A percentile compares a stretch with the other conserved stretches of the same genome.
Evolutionary conservation across 2,113 vertebrate species (phyloP).

Genomic region (Rousettus leschenaultii): DNA sequence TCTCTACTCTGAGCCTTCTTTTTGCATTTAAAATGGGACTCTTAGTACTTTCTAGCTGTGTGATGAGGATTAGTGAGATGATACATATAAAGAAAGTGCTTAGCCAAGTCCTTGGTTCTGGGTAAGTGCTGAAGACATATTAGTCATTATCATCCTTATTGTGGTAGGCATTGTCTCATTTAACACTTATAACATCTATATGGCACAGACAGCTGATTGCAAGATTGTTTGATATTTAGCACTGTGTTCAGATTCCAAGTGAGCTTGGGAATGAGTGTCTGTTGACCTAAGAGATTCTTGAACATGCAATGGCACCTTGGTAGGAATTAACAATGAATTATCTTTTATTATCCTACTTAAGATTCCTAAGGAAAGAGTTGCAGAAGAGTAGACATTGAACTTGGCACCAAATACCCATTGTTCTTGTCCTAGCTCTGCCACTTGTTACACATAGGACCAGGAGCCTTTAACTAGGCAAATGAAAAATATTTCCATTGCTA

Average conservation of each 20-base stretch:
- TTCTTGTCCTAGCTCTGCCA: neutral
- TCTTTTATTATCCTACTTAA: neutral
- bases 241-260: neutral
- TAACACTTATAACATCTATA: neutral
- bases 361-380: neutral
- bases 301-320: neutral
- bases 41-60: neutral
- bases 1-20: neutral
- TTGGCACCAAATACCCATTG: neutral
- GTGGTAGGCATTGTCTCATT: neutral
- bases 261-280: neutral
- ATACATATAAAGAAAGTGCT: neutral
- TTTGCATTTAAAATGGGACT: neutral
- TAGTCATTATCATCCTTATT: neutral
- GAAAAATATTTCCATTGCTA: neutral
- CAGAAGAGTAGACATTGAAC: neutral
- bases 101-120: neutral
- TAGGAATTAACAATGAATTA: neutral
- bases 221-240: neutral
- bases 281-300: neutral
- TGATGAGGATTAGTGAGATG: neutral
- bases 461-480: neutral
- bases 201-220: neutral
- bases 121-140: neutral
- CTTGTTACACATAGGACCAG: neutral